Conservation (phyloP, 2,113 vertebrate genomes). For the Gadus macrocephalus region DNA sequence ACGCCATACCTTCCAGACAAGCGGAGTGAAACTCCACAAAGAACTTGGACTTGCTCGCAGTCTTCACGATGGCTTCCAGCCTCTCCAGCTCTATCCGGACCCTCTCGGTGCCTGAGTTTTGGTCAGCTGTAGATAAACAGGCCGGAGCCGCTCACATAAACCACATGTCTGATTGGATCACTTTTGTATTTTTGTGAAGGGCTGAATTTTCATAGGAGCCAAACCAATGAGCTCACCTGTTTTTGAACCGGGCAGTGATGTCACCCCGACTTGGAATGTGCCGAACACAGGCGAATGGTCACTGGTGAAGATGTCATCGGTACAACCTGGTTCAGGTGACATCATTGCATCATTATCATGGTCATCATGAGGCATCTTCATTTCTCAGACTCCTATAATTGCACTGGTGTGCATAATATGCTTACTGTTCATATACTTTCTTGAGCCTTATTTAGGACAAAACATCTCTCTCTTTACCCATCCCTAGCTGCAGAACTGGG, state of each 20-base stretch:
- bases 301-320: conserved; percentile 83
- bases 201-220: background rate
- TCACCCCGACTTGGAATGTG: conserved; percentile 83
- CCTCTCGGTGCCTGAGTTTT: conserved; percentile 53
- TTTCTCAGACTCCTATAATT: no score
- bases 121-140: conserved; percentile 50
- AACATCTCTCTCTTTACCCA: no score
- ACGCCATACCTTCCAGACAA: conserved; percentile 76
- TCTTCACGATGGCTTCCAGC: conserved; percentile 82
- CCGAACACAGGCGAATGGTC: conserved; percentile 88
- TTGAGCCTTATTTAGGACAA: no score
- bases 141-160: background rate
- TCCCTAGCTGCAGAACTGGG: no score
- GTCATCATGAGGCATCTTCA: background rate
- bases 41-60: conserved; percentile 81
- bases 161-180: background rate
- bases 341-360: conserved; percentile 1
- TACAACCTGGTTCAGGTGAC: conserved; percentile 73
- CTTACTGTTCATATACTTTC: no score
- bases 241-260: conserved; percentile 68
- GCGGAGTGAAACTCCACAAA: conserved; percentile 83
- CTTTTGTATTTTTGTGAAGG: background rate
- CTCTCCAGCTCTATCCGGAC: conserved; percentile 80
- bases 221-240: conserved; percentile 67
- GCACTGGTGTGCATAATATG: no score